A percentile compares a stretch with the other conserved stretches of the same genome.
Conservation (phyloP, 2,113 vertebrate genomes). For the Mirza zaza region DNA sequence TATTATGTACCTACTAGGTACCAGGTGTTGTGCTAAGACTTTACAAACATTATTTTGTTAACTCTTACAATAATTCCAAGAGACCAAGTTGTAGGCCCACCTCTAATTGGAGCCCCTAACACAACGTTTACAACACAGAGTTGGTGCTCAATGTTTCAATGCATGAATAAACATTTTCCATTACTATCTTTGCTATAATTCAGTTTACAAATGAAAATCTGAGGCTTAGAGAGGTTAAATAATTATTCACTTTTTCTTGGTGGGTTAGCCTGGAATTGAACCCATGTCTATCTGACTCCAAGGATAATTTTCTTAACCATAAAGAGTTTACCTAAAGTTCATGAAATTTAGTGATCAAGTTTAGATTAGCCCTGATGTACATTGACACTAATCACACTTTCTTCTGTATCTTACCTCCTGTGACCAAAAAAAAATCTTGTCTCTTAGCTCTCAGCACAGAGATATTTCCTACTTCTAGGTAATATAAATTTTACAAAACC, state of each 20-base stretch:
- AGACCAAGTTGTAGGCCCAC: background rate
- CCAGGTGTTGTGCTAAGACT: background rate
- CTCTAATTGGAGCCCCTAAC: background rate
- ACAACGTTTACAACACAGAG: background rate
- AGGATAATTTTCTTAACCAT: background rate
- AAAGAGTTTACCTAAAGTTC: background rate
- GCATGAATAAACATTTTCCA: background rate
- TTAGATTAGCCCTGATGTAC: accelerated
- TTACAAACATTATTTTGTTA: background rate
- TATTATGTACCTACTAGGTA: background rate
- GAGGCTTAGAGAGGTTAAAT: background rate
- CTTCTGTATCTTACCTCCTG: background rate
- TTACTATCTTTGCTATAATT: background rate
- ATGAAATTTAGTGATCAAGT: background rate
- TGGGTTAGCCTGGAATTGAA: background rate
- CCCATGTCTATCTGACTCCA: background rate
- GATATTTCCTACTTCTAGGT: background rate
- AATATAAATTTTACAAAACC: background rate
- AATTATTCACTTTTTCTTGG: background rate
- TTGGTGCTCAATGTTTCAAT: background rate
- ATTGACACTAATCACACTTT: accelerated
- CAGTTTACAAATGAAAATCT: background rate
- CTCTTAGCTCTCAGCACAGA: background rate
- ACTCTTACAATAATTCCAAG: background rate
- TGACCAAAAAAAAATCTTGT: background rate